Conservation (phyloP, 2,113 vertebrate species). For the Trogon surrucura region DNA sequence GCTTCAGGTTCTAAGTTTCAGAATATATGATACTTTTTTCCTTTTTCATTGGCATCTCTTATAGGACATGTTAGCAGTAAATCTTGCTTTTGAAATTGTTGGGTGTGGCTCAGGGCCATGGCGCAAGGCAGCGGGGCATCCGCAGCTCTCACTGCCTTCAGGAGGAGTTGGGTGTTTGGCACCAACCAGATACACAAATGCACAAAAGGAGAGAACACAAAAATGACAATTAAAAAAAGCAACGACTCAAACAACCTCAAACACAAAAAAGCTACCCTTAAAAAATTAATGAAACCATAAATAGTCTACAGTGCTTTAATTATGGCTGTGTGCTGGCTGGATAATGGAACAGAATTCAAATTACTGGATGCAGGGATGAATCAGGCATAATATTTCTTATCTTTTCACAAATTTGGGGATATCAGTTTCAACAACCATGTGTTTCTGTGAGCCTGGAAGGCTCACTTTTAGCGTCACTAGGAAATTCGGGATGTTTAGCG, state of each 20-base stretch:
- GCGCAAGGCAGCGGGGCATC: neutral
- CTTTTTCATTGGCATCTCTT: neutral
- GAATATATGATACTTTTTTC: no score
- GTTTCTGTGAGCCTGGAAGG: neutral
- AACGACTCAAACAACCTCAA: neutral
- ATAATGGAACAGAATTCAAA: neutral
- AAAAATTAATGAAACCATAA: neutral
- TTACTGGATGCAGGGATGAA: neutral
- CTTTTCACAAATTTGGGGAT: neutral
- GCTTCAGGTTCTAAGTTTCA: neutral
- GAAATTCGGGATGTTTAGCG: neutral
- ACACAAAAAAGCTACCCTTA: neutral
- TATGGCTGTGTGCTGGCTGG: neutral
- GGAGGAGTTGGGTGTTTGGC: neutral
- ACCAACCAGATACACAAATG: accelerated
- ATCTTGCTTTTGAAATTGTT: neutral
- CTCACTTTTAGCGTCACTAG: neutral
- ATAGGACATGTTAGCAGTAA: accelerated
- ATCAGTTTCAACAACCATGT: neutral
- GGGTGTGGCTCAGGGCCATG: neutral
- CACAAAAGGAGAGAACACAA: neutral
- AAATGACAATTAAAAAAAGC: neutral
- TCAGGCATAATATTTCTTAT: neutral
- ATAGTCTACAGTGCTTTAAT: neutral
- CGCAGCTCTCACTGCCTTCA: neutral